Evolutionary conservation across 2,797 vertebrate species (phyloP), one percentile per base, ranked within the genome.

Genomic region (Tragopan temminckii): DNA sequence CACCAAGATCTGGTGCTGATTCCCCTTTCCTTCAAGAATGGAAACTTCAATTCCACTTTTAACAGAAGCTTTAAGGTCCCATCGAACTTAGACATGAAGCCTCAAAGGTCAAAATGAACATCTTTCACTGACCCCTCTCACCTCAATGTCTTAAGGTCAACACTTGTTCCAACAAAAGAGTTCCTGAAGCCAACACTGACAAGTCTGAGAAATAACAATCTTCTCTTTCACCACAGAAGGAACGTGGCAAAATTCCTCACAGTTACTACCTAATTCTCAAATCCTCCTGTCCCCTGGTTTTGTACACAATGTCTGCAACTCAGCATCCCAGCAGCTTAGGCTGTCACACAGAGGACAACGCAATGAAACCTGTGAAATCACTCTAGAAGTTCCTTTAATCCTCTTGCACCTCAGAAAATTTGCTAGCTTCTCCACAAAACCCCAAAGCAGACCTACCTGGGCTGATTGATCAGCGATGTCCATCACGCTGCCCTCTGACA

Each of bases 401-500:
- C 1, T 0, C 53, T 40, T 17, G 25, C 36, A 53, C 0, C 1
- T 9, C 9, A 17, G 36, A 57, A 21, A 21, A 33, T 33, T 35
- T 29, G n/a, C 45, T 68, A 58, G 40, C 43, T 86, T 31, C 68
- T 70, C 53, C 16, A 74, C n/a, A 84, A 88, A 62, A 76, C 35
- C 8, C 18, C 72, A 85, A 18, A 4, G 21, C 50, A 46, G 83
- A 95, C 89, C 0, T 98, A 99, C 99, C 99, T 98, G 98, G 24
- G 95, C 88, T 46, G 98, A 96, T 33, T 97, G 82, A 91, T 99
- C 98, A 33, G 97, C 97, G 4, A 97, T 97, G 74, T 98, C 97
- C 2, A 97, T 96, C 82, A 97, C 96, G 50, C 95, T 97, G 21
- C 95, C 87, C 33, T 99, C 98, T 3, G 98, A 97, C 59, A 98